These are phyloP conservation scores for Microchirus variegatus DNA, from an alignment of 2,797 vertebrate genomes.

Conservation along the genomic window DNA sequence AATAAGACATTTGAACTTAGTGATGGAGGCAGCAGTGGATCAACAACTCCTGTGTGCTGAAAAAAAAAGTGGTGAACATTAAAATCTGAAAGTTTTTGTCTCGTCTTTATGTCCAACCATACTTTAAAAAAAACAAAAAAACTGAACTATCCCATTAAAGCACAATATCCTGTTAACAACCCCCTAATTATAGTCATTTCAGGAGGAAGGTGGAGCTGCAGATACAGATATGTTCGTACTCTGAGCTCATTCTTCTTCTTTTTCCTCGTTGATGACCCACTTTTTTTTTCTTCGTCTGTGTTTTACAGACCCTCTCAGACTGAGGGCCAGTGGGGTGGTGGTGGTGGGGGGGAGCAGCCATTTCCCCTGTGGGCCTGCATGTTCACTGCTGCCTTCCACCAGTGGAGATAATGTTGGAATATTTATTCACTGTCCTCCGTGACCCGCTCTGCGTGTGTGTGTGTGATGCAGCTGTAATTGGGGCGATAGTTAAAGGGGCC, in stretches of 20 bases:
- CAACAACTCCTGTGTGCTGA: too few relatives aligned
- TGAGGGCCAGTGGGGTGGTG: constrained; percentile 33
- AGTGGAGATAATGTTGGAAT: constrained; percentile 84
- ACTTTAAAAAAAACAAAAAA: too few relatives aligned
- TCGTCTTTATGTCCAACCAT: too few relatives aligned
- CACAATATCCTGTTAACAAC: too few relatives aligned
- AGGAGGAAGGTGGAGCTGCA: too few relatives aligned
- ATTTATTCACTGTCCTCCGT: constrained; percentile 89
- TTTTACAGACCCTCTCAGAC: constrained; percentile 35
- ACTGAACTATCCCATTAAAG: too few relatives aligned
- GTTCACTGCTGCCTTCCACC: constrained; percentile 51
- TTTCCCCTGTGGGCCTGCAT: constrained; percentile 53
- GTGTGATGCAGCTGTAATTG: constrained; percentile 82
- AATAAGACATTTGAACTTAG: too few relatives aligned
- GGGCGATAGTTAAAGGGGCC: constrained; percentile 74
- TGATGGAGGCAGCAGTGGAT: too few relatives aligned
- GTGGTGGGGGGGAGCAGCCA: background rate
- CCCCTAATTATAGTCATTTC: too few relatives aligned
- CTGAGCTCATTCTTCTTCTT: constrained; percentile 4
- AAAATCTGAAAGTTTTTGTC: too few relatives aligned
- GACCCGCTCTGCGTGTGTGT: constrained; percentile 70
- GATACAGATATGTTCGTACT: constrained; percentile 1
- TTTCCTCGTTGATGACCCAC: constrained; percentile 40
- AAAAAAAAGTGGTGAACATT: too few relatives aligned
- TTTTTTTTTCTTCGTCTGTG: constrained; percentile 24